Evolutionary conservation across 2,113 vertebrate species (phyloP), one percentile per base, ranked within the genome.

Genomic region (Lathamus discolor): DNA sequence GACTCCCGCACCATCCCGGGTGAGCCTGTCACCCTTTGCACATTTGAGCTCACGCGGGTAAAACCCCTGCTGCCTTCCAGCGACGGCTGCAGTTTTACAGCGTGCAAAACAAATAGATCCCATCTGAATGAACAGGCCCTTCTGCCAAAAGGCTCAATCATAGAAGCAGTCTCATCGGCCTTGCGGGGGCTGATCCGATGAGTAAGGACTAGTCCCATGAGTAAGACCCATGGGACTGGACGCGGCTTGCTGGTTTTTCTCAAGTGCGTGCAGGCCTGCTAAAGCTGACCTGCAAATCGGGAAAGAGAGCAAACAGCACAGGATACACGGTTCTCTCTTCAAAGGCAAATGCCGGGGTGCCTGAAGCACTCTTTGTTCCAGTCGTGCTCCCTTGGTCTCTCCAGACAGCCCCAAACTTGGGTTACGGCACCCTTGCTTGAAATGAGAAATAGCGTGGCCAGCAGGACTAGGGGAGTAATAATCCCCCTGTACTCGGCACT

Each of bases 221-320:
- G 85, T 96, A 96, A 96, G 94, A 86, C 85, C 93, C 93, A 74
- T 3, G 4, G 90, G 95, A 81, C 88, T 95, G 96, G 95, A 95
- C 76, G 39, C 68, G 44, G 88, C 92, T 94, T 95, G 92, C 75
- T 39, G 33, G 46, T 88, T 46, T 22, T 70, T 46, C 90, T 93
- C 93, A 94, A 94, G 90, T 88, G 85, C 1, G 2, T 93, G 80
- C 92, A 97, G 90, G 96, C 54, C 69, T 92, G 64, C 48, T 83
- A 67, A 93, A 88, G 86, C 61, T 96, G 96, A 96, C 94, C 94
- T 94, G 68, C 41, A 74, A 93, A 95, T 41, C 1, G 16, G 43
- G 85, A 70, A 88, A 92, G 85, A 81, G 70, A 67, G 0, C 17
- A 62, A 81, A 51, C 37, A 23, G 37, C 81, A 51, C 70, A 48